Evolutionary conservation across 2,113 vertebrate species (phyloP).

Genomic region (Podarcis raffonei): DNA sequence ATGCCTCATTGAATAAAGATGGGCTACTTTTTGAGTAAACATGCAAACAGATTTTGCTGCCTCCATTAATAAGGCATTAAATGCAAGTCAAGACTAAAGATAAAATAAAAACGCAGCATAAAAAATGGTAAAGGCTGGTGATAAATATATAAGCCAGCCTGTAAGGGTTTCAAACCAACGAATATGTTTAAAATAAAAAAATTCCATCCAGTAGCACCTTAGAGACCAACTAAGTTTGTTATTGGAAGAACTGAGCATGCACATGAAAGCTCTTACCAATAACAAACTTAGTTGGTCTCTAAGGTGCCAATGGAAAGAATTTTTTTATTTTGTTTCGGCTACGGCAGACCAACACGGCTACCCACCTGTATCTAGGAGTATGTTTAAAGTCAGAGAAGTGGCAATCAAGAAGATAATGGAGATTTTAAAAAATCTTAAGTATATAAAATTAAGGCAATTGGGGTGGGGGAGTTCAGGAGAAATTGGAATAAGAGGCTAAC

Average conservation of each 20-base stretch:
- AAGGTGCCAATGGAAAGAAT: no score
- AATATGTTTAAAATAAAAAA: background rate
- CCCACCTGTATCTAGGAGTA: no score
- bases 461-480: background rate
- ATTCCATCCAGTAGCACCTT: no score
- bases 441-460: background rate
- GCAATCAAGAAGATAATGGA: background rate
- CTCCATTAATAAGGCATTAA: background rate
- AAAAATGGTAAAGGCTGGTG: background rate
- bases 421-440: background rate
- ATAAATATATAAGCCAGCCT: background rate
- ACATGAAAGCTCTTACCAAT: no score
- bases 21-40: no score
- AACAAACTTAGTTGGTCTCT: no score
- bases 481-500: background rate
- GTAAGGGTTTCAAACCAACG: background rate
- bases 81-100: background rate
- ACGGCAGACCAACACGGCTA: no score
- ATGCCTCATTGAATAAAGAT: no score
- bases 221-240: no score
- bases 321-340: no score
- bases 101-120: background rate
- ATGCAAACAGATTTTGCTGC: background rate
- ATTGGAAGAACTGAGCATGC: no score
- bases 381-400: background rate